Evolutionary conservation across 2,113 vertebrate genomes (phyloP), one percentile per base, ranked within the genome.

Genomic region (Sarotherodon lohbergeri): DNA sequence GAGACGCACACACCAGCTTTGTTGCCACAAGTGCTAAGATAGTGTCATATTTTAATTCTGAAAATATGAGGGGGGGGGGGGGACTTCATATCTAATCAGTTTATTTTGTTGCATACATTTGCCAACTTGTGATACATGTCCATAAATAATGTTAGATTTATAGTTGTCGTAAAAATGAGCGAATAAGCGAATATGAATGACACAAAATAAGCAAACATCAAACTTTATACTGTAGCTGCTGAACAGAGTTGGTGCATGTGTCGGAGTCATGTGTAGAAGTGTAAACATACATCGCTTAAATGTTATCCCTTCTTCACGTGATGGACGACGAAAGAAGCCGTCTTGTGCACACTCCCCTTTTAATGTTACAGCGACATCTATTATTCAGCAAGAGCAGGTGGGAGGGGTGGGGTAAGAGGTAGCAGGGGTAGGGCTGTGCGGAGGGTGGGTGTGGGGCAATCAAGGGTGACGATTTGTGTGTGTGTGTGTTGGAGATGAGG

Each of bases 311-410:
- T 81, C 34, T 80, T 36, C 27, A 19, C 43, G 57, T 4, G 16
- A 32, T 48, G 43, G 57, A 88, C 9, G 29, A 80, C 12, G 24
- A 16, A 11, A 78, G 84, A 86, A 80, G 59, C 56, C 63, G 13
- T 27, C 68, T 59, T 32, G 76, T 52, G 56, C n/a, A 80, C 73
- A 78, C 34, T 87, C 80, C n/a, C 88, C 82, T 92, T 66, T 91
- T 94, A 94, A 94, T 95, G 91, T 92, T 93, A 94, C 56, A 90
- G 91, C 84, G 83, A 71, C 90, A 95, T 96, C 89, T 90, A 96
- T 96, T 96, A 96, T 96, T 97, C 94, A 96, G 87, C 19, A n/a
- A 59, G 90, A 88, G 92, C 94, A 94, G 93, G 93, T 95, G 93
- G 93, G 90, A 89, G 68, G 85, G 88, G 87, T 27, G 86, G 88